Evolutionary conservation across 2,113 vertebrate species (phyloP).

Genomic region (Plecturocebus donacophilus): DNA sequence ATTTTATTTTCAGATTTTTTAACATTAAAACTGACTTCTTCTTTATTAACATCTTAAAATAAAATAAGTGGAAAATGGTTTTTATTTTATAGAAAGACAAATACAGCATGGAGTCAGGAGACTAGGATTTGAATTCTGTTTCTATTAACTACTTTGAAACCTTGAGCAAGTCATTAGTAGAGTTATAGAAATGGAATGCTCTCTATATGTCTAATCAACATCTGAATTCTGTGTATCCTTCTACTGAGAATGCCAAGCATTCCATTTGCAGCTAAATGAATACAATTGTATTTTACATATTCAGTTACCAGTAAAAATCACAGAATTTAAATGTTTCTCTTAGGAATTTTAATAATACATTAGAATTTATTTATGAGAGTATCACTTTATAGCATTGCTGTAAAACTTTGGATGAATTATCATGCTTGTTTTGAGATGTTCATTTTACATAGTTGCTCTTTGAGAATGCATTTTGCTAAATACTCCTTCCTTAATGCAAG

Average conservation of each 20-base stretch:
- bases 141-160: not conserved
- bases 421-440: constrained; percentile 73
- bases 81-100: not conserved
- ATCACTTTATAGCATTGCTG: constrained; percentile 67
- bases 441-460: constrained; percentile 58
- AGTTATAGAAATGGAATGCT: not conserved
- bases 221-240: constrained; percentile 8
- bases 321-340: not conserved
- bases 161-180: not conserved
- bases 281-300: not conserved
- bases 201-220: not conserved
- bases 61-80: not conserved
- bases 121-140: not conserved
- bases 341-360: not conserved
- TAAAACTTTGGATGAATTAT: constrained; percentile 75
- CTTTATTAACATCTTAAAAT: not conserved
- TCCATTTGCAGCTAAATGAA: not conserved
- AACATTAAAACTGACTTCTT: not conserved
- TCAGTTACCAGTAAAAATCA: not conserved
- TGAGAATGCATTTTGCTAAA: constrained; percentile 39
- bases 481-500: constrained; percentile 8
- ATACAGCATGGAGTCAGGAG: not conserved
- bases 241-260: not conserved
- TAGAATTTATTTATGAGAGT: constrained; percentile 72
- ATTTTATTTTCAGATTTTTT: not conserved